phyloP scores from a whole-genome alignment of 2,888 invertebrate genomes.

The Synanthedon tipuliformis region DNA sequence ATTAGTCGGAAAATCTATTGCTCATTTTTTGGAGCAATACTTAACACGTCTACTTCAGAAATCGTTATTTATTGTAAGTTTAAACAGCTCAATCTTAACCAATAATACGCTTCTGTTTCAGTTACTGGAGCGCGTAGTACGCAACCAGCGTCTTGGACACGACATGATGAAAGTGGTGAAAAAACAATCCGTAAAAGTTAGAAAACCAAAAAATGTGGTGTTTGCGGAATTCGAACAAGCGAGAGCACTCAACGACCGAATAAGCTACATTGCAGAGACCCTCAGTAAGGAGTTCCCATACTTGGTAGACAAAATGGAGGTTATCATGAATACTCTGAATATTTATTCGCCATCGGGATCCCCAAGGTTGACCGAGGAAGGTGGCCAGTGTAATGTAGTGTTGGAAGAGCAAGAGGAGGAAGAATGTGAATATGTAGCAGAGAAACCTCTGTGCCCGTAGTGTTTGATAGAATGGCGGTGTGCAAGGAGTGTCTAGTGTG shows the following conservation, averaged over 20 bases:
- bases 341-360: conserved; percentile 36
- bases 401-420: conserved; percentile 11
- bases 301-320: conserved; percentile 40
- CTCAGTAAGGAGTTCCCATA: conserved; percentile 74
- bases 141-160: conserved; percentile 76
- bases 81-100: not conserved
- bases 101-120: conserved; percentile 13
- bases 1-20: no score
- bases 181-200: conserved; percentile 38
- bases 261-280: conserved; percentile 69
- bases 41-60: no score
- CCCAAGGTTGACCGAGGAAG: conserved; percentile 27
- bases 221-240: conserved; percentile 71
- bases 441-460: conserved; percentile 26
- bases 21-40: no score
- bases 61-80: not conserved
- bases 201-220: conserved; percentile 57
- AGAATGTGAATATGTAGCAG: conserved; percentile 23
- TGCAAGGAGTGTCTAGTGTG: no score
- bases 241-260: conserved; percentile 65
- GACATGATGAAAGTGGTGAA: conserved; percentile 67
- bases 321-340: conserved; percentile 62
- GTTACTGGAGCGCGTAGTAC: conserved; percentile 71
- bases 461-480: no score
- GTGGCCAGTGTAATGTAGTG: conserved; percentile 9